phyloP scores from a whole-genome alignment of 2,888 invertebrate species.

The Thymelicus lineola region DNA sequence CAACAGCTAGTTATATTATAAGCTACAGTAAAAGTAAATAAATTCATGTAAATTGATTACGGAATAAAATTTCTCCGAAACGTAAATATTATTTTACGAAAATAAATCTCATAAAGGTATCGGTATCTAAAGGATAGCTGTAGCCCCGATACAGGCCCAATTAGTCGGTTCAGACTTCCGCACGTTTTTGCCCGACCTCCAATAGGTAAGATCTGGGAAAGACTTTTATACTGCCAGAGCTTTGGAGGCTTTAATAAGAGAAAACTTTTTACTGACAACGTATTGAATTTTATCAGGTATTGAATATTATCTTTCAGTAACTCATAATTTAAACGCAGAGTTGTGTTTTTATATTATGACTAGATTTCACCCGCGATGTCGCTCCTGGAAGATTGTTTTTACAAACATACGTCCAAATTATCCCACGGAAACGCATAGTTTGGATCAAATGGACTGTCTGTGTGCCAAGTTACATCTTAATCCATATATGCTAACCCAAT shows the following conservation, averaged over 20 bases:
- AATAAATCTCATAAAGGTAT: conserved; percentile 19
- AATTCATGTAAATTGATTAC: too few relatives aligned
- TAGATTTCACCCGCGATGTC: too few relatives aligned
- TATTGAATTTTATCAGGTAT: not conserved
- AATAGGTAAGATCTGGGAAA: conserved; percentile 71
- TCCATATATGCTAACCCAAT: too few relatives aligned
- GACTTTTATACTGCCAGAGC: conserved; percentile 57
- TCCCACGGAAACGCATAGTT: too few relatives aligned
- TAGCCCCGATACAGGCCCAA: conserved; percentile 77
- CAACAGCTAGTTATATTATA: too few relatives aligned
- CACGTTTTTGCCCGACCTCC: conserved; percentile 78
- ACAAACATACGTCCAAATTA: too few relatives aligned
- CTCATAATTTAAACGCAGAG: not conserved
- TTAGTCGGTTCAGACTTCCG: conserved; percentile 78
- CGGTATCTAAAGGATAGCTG: conserved; percentile 38
- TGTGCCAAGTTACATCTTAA: too few relatives aligned
- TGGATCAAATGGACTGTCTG: too few relatives aligned
- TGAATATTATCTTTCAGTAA: not conserved
- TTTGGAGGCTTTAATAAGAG: conserved; percentile 17
- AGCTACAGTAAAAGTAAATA: too few relatives aligned
- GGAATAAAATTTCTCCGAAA: not conserved
- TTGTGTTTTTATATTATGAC: too few relatives aligned
- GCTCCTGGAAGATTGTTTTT: too few relatives aligned
- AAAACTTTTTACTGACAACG: too few relatives aligned
- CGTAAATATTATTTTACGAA: conserved; percentile 6